Evolutionary conservation across 2,113 vertebrate genomes (phyloP), one percentile per base, ranked within the genome.

Genomic region (Nipponia nippon): DNA sequence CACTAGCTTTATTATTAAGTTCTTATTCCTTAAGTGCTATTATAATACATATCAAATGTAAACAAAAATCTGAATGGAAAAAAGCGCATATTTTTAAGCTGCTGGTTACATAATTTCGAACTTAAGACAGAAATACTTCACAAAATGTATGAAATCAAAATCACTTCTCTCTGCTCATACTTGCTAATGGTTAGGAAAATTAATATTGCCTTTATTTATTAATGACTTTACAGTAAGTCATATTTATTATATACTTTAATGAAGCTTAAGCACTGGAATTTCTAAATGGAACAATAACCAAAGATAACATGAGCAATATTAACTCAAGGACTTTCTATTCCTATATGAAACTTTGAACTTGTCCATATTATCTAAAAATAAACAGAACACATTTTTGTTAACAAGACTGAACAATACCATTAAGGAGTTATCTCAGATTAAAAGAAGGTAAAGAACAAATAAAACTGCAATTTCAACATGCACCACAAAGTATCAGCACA

Each of bases 1-100:
- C 11, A 11, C 29, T 79, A n/a, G 3, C 79, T 90, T 93, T 88
- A 93, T 59, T 29, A 47, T 75, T 79, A 59, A 75, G 38, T 77
- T 91, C 55, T 89, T 87, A 71, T 84, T 66, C 10, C 65, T 92
- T 94, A 69, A 46, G 61, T 91, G 53, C 20, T 76, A 4, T 30
- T 67, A 53, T 85, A 96, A 76, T 89, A 85, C 40, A 91, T 50
- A 67, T 55, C 71, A 72, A 96, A 93, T 61, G 12, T 52, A 97
- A 97, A 93, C 25, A 70, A 86, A 75, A 3, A 46, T 30, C 25
- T 67, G 63, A 67, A 13, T 27, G 27, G 36, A 34, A 50, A 86
- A 32, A 81, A 52, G 11, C 70, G 27, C 4, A 6, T 90, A n/a
- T 32, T 91, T 96, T 71, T 40, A 65, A 50, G 16, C 2, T 56